Evolutionary conservation across 2,113 vertebrate genomes (phyloP).

Genomic region (Zosterops borbonicus): DNA sequence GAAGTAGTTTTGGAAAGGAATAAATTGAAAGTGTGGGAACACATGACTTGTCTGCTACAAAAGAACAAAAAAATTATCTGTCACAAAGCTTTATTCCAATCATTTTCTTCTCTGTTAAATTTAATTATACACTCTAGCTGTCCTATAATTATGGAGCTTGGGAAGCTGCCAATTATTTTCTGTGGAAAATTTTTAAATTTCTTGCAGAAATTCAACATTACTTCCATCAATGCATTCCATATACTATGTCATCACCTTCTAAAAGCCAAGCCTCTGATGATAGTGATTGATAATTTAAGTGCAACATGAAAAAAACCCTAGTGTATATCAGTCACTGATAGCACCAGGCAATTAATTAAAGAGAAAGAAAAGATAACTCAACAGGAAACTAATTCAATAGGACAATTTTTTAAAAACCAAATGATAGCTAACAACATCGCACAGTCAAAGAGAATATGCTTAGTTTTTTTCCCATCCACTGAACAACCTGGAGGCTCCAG

Average conservation of each 20-base stretch:
- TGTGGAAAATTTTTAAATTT: constrained; percentile 59
- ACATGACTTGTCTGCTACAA: constrained; percentile 21
- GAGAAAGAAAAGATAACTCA: neutral
- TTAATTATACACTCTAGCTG: constrained; percentile 72
- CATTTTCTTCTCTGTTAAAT: constrained; percentile 64
- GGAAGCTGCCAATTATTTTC: constrained; percentile 71
- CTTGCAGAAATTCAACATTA: constrained; percentile 13
- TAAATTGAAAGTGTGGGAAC: neutral
- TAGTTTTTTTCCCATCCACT: neutral
- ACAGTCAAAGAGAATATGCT: neutral
- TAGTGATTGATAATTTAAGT: neutral
- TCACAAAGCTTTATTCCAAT: constrained; percentile 67
- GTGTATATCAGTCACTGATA: neutral
- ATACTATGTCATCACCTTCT: neutral
- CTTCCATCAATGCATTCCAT: neutral
- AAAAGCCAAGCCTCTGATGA: neutral
- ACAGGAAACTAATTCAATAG: neutral
- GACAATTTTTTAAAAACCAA: neutral
- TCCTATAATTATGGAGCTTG: constrained; percentile 73
- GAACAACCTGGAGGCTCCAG: neutral
- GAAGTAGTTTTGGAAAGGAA: constrained; percentile 45
- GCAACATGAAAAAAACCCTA: neutral
- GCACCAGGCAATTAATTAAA: neutral
- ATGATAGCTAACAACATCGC: neutral
- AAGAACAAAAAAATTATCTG: constrained; percentile 57